A percentile compares a stretch with the other conserved stretches of the same genome.
These are phyloP conservation scores for Prunella fulvescens DNA, from an alignment of 2,113 vertebrate genomes.

Conservation along the genomic window DNA sequence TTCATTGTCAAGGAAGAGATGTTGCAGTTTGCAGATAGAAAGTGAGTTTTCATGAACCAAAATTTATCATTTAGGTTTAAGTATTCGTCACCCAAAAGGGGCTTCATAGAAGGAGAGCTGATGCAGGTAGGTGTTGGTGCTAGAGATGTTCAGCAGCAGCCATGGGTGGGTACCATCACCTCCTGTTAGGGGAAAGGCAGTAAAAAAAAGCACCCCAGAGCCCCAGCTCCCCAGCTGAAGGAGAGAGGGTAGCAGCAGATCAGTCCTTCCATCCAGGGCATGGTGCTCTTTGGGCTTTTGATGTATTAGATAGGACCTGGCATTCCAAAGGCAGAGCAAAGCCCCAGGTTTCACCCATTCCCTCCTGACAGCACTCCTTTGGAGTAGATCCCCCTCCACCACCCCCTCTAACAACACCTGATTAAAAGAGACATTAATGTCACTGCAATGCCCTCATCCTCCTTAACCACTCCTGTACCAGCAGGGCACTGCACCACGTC, in stretches of 20 bases:
- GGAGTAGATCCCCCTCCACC: not conserved
- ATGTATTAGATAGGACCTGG: not conserved
- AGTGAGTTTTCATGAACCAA: not conserved
- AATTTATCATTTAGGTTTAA: not conserved
- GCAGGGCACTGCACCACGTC: not conserved
- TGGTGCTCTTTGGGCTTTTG: not conserved
- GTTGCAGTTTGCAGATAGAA: not conserved
- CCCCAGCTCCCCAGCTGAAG: not conserved
- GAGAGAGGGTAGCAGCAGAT: not conserved
- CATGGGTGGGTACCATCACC: not conserved
- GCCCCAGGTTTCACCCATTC: not conserved
- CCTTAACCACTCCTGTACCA: not conserved
- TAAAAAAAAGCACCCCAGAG: not conserved
- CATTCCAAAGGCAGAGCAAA: not conserved
- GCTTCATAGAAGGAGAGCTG: not conserved
- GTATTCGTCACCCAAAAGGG: not conserved
- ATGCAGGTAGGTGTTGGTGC: fast-evolving
- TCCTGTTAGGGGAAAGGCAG: not conserved
- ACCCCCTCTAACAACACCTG: not conserved
- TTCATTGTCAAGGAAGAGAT: not conserved
- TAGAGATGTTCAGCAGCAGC: not conserved
- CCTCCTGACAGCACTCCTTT: not conserved
- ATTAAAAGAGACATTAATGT: not conserved
- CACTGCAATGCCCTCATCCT: not conserved
- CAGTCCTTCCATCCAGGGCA: not conserved